A percentile compares a stretch with the other conserved stretches of the same genome.
phyloP scores from a whole-genome alignment of 2,113 vertebrate genomes.

The Fulmarus glacialis region DNA sequence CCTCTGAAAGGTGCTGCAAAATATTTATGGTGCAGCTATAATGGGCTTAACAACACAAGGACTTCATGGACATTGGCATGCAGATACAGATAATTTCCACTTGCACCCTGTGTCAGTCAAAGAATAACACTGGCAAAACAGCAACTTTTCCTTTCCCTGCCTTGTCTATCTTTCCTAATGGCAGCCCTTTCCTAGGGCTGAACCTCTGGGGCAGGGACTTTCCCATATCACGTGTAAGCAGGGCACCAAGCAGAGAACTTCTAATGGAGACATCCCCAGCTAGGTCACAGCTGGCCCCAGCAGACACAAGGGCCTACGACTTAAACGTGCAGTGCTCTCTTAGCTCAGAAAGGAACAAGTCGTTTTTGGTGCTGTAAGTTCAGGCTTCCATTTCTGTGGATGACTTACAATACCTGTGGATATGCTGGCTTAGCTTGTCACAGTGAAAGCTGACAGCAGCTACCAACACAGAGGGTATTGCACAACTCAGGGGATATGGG shows the following conservation, averaged over 20 bases:
- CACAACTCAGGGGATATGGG: rapidly evolving
- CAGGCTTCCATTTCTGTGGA: not conserved
- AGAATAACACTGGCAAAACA: not conserved
- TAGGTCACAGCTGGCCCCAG: not conserved
- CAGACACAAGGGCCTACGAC: not conserved
- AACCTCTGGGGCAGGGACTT: not conserved
- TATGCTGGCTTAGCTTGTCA: not conserved
- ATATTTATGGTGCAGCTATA: not conserved
- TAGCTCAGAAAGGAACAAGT: not conserved
- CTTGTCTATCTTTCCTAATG: not conserved
- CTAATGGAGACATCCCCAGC: not conserved
- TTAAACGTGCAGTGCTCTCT: not conserved
- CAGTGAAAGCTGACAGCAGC: not conserved
- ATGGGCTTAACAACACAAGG: not conserved
- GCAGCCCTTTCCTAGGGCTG: not conserved
- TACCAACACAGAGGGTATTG: not conserved
- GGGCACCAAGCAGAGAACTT: not conserved
- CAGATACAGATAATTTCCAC: not conserved
- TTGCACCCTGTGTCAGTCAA: not conserved
- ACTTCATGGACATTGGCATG: not conserved
- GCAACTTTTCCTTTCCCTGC: not conserved
- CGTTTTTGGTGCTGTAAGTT: rapidly evolving
- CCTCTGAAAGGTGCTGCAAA: not conserved
- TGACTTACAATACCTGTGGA: not conserved
- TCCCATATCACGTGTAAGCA: not conserved